A percentile compares a stretch with the other conserved stretches of the same genome.
phyloP scores from a whole-genome alignment of 2,888 invertebrate species.

The Troides oblongomaculatus region DNA sequence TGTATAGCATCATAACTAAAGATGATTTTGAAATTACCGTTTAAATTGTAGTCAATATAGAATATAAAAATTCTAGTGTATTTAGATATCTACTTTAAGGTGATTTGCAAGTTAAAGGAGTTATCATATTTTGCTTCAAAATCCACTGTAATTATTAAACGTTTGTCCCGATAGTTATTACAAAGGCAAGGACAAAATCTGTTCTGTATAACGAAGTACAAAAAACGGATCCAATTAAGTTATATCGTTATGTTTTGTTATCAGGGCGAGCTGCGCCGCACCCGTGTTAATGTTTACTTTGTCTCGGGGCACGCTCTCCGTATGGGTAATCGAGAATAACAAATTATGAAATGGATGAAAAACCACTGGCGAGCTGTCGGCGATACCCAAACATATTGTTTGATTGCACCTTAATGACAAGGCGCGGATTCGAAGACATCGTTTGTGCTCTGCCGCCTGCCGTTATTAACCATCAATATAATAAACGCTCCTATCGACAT shows the following conservation, averaged over 20 bases:
- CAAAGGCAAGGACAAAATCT: neutral
- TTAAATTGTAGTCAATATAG: too few species aligned
- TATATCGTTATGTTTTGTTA: constrained; percentile 55
- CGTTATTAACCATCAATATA: constrained; percentile 55
- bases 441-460: constrained; percentile 74
- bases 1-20: too few species aligned
- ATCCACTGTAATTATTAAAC: too few species aligned
- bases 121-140: too few species aligned
- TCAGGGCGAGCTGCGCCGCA: constrained; percentile 33
- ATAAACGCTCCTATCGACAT: constrained; percentile 60
- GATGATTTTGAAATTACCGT: neutral
- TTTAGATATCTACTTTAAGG: too few species aligned
- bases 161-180: neutral
- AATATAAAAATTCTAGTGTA: too few species aligned
- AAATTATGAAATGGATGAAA: constrained; percentile 78
- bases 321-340: constrained; percentile 70
- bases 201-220: constrained; percentile 50
- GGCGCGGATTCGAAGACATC: constrained; percentile 71
- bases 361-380: constrained; percentile 77
- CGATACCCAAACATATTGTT: constrained; percentile 78
- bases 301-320: constrained; percentile 70
- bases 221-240: constrained; percentile 74
- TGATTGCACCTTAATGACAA: constrained; percentile 79
- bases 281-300: constrained; percentile 71
- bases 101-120: too few species aligned